Evolutionary conservation across 92 coral and sea anemone genomes (phyloP).

Genomic region (Phenganax stokvisi): DNA sequence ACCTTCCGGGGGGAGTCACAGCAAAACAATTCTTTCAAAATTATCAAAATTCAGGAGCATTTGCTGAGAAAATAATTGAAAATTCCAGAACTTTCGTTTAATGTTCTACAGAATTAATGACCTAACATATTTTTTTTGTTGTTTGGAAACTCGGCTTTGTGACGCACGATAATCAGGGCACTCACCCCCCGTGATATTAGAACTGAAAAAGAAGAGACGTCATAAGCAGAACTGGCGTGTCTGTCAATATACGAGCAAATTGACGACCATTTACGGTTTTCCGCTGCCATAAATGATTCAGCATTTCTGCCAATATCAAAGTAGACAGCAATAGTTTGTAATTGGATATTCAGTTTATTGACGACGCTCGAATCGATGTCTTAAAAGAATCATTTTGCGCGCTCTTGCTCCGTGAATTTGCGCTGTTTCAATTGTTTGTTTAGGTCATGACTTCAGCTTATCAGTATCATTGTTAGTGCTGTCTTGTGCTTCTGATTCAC

Average conservation of each 20-base stretch:
- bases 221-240: background rate
- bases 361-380: background rate
- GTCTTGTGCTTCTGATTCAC: background rate
- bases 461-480: background rate
- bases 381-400: background rate
- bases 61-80: too few species aligned
- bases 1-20: background rate
- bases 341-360: background rate
- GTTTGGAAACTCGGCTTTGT: background rate
- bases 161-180: background rate
- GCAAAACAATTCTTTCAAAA: background rate
- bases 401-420: background rate
- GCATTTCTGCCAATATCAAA: background rate
- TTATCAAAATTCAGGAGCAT: background rate
- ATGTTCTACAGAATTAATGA: too few species aligned
- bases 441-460: background rate
- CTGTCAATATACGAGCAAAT: conserved; percentile 10
- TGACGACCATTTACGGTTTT: conserved; percentile 2
- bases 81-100: too few species aligned
- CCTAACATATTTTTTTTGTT: too few species aligned
- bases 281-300: background rate
- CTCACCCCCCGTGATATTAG: background rate
- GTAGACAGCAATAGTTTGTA: background rate
- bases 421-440: background rate
- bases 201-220: background rate